Base-by-base conservation (phyloP, 2,888 invertebrate genomes). In the Polydrusus cervinus region DNA sequence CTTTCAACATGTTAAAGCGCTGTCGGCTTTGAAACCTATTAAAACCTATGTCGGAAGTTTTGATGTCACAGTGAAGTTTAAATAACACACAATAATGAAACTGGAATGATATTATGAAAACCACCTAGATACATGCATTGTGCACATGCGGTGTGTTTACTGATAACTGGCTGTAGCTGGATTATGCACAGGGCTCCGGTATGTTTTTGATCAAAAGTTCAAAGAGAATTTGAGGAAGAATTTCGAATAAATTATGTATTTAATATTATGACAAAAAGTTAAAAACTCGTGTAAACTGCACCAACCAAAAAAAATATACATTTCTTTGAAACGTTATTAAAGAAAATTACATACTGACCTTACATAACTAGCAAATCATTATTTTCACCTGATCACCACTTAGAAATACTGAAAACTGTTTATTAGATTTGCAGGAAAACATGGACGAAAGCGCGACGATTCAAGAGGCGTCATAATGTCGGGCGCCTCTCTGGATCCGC, bases 401-500 rank as follows among this genome's bases (percentile, higher is more conserved):
- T n/a, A 30, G 30, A n/a, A 53, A 25, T n/a, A 53, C 25, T 16
- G 25, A 53, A 5, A 53, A 30, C 18, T 51, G 9, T 51, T 25
- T 53, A 8, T n/a, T 25, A 53, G 11, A 53, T 49, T 66, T 66
- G 64, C 34, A 38, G 71, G 65, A 65, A 64, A 62, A 62, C 64
- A 16, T 40, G 30, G 40, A 65, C 55, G 45, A n/a, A 30, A 66
- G 20, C 53, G 51, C 18, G 61, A 60, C 60, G 53, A 13, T 51
- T 30, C 20, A 11, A 45, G 47, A 40, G 74, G 74, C 74, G 74
- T 65, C 74, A 20, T 38, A 0, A 30, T 64, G 74, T 43, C 74
- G 69, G 74, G 74, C 74, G 74, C 74, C 74, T 55, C 34, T 60
- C 61, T 11, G 47, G 20, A 47, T 9, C 34, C 65, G 74, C 74